A percentile compares a stretch with the other conserved stretches of the same genome.
Conservation (phyloP, 2,113 vertebrate species). For the Columbina picui region DNA sequence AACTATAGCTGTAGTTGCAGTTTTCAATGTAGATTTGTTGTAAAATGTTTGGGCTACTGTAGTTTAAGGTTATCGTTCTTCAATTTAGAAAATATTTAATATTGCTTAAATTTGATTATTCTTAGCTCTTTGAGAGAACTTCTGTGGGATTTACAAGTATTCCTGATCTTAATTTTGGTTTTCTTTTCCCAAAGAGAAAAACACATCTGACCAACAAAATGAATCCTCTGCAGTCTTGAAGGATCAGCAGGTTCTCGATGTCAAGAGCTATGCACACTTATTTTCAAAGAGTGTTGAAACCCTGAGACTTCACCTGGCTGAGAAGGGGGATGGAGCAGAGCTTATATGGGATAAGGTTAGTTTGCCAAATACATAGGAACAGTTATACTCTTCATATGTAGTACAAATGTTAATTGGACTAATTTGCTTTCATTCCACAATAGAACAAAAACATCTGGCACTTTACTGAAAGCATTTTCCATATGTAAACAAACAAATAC, state of each 20-base stretch:
- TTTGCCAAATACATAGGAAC: background rate
- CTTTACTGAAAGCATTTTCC: background rate
- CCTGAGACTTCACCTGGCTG: constrained; percentile 84
- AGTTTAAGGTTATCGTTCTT: background rate
- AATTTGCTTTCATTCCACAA: background rate
- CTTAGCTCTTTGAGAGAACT: background rate
- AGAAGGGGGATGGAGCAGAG: constrained; percentile 90
- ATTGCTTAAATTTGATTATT: background rate
- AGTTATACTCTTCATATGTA: background rate
- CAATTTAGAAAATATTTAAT: background rate
- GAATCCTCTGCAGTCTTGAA: constrained; percentile 82
- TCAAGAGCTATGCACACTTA: constrained; percentile 86
- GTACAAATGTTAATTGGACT: background rate
- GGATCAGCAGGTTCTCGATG: constrained; percentile 93
- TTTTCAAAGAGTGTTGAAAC: constrained; percentile 92
- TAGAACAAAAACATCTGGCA: background rate
- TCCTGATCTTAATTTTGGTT: background rate
- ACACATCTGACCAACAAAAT: constrained; percentile 72
- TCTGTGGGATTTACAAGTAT: background rate
- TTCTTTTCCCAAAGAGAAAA: constrained; percentile 56
- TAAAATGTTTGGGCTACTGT: background rate
- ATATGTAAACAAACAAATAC: background rate
- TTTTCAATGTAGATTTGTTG: background rate
- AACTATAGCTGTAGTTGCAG: background rate
- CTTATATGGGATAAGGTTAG: constrained; percentile 97